A percentile compares a stretch with the other conserved stretches of the same genome.
These are phyloP conservation scores for Odontamblyopus lacepedii DNA, from an alignment of 2,797 vertebrate genomes.

Conservation along the genomic window DNA sequence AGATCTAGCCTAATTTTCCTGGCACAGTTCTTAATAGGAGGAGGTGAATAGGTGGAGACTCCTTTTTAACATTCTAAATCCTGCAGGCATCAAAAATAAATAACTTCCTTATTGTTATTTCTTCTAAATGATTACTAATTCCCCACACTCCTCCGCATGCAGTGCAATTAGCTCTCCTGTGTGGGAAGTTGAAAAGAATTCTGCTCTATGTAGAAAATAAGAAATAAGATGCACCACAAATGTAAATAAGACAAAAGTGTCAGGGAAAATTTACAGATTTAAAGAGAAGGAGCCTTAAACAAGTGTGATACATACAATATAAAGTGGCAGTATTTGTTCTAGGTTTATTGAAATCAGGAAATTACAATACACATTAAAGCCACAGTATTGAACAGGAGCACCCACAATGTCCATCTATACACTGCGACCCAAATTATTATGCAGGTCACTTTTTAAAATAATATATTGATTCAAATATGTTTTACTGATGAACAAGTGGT, in stretches of 20 bases:
- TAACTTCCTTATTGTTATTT: slow-evolving; percentile 8
- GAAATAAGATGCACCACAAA: not conserved
- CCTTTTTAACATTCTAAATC: slow-evolving; percentile 1
- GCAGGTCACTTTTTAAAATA: too few species aligned
- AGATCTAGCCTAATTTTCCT: slow-evolving; percentile 1
- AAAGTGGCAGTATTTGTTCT: not conserved
- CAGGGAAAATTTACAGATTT: not conserved
- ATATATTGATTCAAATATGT: too few species aligned
- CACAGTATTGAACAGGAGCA: too few species aligned
- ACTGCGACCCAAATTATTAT: too few species aligned
- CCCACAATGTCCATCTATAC: too few species aligned
- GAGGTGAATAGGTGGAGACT: slow-evolving; percentile 8
- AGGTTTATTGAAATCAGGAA: not conserved
- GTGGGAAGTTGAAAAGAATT: slow-evolving; percentile 13
- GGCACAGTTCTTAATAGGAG: not conserved
- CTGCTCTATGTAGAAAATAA: slow-evolving; percentile 13
- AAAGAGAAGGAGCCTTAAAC: not conserved
- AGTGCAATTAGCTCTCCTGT: slow-evolving; percentile 3
- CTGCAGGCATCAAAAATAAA: slow-evolving; percentile 1
- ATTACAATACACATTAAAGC: too few species aligned
- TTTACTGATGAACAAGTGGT: too few species aligned
- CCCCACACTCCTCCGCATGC: not conserved
- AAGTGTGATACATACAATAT: not conserved
- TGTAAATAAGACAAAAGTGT: slow-evolving; percentile 8
- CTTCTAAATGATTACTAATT: slow-evolving; percentile 4